Evolutionary conservation across 2,888 invertebrate species (phyloP).

Genomic region (Hemicrepidius hirtus): DNA sequence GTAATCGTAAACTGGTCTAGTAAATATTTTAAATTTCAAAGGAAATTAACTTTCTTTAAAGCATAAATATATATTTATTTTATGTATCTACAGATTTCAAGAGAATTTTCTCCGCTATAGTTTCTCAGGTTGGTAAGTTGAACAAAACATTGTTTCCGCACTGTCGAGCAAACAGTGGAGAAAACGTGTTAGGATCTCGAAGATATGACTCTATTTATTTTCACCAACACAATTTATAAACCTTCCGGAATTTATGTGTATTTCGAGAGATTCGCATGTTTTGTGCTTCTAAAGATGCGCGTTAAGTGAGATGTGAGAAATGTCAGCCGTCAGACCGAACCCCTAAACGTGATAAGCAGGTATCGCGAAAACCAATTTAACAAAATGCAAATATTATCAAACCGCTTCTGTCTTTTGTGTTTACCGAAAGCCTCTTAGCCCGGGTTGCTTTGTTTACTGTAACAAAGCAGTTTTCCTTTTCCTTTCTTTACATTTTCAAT

Average conservation of each 20-base stretch:
- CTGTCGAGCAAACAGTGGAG: conserved; percentile 34
- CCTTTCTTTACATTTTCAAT: conserved; percentile 18
- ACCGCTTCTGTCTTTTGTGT: conserved; percentile 41
- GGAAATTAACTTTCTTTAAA: too few species aligned
- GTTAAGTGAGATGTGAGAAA: conserved; percentile 49
- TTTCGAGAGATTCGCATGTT: conserved; percentile 46
- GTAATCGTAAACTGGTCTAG: too few species aligned
- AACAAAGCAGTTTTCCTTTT: conserved; percentile 11
- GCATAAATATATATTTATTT: too few species aligned
- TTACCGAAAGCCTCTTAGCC: conserved; percentile 32
- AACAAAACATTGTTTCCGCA: conserved; percentile 23
- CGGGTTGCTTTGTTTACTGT: conserved; percentile 25
- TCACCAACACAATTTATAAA: conserved; percentile 42
- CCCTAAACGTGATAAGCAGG: conserved; percentile 45
- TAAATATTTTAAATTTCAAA: too few species aligned
- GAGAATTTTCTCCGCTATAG: too few species aligned
- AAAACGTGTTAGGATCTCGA: conserved; percentile 37
- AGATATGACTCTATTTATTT: conserved; percentile 48
- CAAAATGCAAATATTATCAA: conserved; percentile 53
- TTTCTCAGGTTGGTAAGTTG: not conserved
- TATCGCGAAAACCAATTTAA: conserved; percentile 57
- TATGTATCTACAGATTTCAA: too few species aligned
- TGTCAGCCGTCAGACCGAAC: conserved; percentile 39
- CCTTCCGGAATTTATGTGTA: conserved; percentile 42
- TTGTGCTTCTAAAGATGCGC: conserved; percentile 39